These are phyloP conservation scores for Astur gentilis DNA, from an alignment of 2,113 vertebrate genomes.

Conservation along the genomic window DNA sequence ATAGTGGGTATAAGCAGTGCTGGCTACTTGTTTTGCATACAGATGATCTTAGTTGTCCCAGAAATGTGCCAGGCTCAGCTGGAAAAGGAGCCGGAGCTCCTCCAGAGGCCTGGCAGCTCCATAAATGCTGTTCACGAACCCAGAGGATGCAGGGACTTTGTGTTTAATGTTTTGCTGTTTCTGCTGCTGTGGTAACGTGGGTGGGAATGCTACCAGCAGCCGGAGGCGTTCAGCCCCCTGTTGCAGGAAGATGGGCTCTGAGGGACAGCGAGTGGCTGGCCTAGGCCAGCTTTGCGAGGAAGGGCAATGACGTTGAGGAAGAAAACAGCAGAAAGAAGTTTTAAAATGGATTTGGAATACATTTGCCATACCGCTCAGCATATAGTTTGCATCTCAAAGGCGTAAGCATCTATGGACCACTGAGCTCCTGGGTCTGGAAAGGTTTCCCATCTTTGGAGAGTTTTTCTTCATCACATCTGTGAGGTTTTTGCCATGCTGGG, in stretches of 20 bases:
- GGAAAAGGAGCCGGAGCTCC: not conserved
- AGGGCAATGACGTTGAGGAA: rapidly evolving
- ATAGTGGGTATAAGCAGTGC: not conserved
- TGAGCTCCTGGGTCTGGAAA: not conserved
- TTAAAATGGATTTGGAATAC: not conserved
- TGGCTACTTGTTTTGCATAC: not conserved
- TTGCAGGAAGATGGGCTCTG: not conserved
- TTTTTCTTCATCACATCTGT: not conserved
- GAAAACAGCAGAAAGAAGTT: not conserved
- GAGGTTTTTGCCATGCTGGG: not conserved
- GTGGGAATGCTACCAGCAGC: conserved; percentile 6
- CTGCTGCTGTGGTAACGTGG: conserved; percentile 13
- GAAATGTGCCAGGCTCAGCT: not conserved
- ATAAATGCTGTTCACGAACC: not conserved
- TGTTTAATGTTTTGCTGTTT: conserved; percentile 24
- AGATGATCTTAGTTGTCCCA: not conserved
- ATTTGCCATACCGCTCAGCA: rapidly evolving
- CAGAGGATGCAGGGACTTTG: not conserved
- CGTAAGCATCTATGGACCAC: rapidly evolving
- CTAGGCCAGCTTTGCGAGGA: not conserved
- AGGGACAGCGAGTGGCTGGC: not conserved
- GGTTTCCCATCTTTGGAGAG: not conserved
- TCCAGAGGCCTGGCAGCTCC: not conserved
- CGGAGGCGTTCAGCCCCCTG: not conserved
- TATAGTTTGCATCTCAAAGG: rapidly evolving